Evolutionary conservation across 2,797 vertebrate species (phyloP).

Genomic region (Nyctalus aviator): DNA sequence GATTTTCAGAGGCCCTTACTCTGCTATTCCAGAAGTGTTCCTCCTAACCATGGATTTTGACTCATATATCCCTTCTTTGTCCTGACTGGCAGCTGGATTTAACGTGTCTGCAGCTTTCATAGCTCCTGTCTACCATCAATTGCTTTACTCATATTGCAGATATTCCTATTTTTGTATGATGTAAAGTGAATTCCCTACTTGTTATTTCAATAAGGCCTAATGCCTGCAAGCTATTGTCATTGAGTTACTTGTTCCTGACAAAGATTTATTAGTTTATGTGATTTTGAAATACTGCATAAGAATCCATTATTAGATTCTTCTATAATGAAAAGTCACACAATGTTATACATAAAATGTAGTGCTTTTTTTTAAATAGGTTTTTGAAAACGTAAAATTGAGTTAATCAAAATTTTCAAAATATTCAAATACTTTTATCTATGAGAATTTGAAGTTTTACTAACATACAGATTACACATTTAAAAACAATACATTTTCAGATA

Average conservation of each 20-base stretch:
- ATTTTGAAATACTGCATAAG: not conserved
- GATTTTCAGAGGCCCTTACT: not conserved
- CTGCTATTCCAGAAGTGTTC: not conserved
- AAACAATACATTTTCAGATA: not conserved
- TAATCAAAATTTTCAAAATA: not conserved
- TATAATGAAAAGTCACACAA: not conserved
- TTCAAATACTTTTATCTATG: not conserved
- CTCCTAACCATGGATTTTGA: not conserved
- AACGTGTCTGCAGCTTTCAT: not conserved
- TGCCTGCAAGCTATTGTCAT: not conserved
- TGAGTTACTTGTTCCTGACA: not conserved
- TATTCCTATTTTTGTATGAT: not conserved
- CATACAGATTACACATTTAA: not conserved
- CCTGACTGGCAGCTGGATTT: not conserved
- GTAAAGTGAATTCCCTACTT: not conserved
- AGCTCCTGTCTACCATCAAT: not conserved
- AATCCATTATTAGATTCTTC: not conserved
- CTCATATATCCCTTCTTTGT: not conserved
- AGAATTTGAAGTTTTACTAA: not conserved
- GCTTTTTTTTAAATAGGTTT: not conserved
- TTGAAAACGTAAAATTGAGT: not conserved
- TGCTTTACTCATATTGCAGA: not conserved
- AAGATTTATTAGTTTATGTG: not conserved
- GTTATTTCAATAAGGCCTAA: not conserved
- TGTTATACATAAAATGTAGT: not conserved